Percentiles rank a stretch among this genome's conserved stretches.
Evolutionary conservation across 2,888 invertebrate species (phyloP).

Genomic region (Salticus scenicus): DNA sequence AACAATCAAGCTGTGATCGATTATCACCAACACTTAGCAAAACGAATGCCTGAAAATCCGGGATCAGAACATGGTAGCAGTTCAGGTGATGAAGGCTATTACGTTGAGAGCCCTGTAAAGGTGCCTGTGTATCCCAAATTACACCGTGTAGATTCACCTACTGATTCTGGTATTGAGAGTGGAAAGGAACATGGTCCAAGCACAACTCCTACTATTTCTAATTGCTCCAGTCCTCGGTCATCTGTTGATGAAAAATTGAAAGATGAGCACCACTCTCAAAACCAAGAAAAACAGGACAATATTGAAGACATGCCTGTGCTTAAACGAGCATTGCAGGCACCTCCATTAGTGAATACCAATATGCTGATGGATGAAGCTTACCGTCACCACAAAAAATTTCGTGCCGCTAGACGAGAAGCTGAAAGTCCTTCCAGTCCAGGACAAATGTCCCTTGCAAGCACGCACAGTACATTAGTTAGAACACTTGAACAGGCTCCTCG

Average conservation of each 20-base stretch:
- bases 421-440: slow-evolving; percentile 70
- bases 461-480: slow-evolving; percentile 86
- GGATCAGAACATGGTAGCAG: slow-evolving; percentile 79
- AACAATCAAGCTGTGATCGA: slow-evolving; percentile 36
- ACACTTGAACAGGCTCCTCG: slow-evolving; percentile 94
- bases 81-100: slow-evolving; percentile 81
- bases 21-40: slow-evolving; percentile 49
- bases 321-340: slow-evolving; percentile 93
- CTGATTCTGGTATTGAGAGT: slow-evolving; percentile 94
- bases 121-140: slow-evolving; percentile 63
- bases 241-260: slow-evolving; percentile 81
- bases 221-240: slow-evolving; percentile 77
- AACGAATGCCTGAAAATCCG: slow-evolving; percentile 36
- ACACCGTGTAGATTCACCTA: slow-evolving; percentile 85
- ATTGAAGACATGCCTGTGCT: slow-evolving; percentile 94
- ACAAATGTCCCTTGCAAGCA: slow-evolving; percentile 69
- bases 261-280: slow-evolving; percentile 74
- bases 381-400: slow-evolving; percentile 96
- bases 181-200: slow-evolving; percentile 86
- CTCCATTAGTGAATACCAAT: slow-evolving; percentile 91
- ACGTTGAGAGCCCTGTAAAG: slow-evolving; percentile 70
- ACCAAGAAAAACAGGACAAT: slow-evolving; percentile 77
- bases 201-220: slow-evolving; percentile 71
- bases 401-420: slow-evolving; percentile 76
- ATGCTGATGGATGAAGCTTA: slow-evolving; percentile 93